Evolutionary conservation across 2,113 vertebrate genomes (phyloP).

Genomic region (Aix galericulata): DNA sequence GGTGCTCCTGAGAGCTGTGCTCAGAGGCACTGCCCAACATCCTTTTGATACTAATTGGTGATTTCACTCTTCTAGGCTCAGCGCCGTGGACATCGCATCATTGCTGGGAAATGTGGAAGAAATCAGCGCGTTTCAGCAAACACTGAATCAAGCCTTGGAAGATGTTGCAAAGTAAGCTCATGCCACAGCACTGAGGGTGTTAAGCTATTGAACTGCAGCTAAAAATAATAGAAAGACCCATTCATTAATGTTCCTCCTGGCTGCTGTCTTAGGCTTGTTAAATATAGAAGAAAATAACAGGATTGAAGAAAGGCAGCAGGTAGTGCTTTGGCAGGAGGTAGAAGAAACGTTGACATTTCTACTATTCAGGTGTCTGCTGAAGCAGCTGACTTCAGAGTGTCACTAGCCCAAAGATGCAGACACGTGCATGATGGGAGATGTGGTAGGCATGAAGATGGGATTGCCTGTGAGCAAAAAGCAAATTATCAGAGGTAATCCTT

Average conservation of each 20-base stretch:
- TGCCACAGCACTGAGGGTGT: background rate
- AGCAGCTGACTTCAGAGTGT: background rate
- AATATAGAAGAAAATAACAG: constrained; percentile 5
- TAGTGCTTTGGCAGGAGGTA: background rate
- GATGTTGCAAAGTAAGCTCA: constrained; percentile 91
- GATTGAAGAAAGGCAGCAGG: background rate
- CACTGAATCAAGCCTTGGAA: constrained; percentile 89
- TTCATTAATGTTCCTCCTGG: background rate
- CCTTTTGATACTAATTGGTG: background rate
- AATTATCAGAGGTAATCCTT: background rate
- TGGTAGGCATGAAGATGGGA: background rate
- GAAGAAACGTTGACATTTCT: background rate
- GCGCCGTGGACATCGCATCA: constrained; percentile 79
- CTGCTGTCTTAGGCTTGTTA: constrained; percentile 16
- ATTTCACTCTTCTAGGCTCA: constrained; percentile 80
- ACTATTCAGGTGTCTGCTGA: background rate
- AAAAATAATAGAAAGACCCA: background rate
- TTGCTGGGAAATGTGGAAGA: constrained; percentile 95
- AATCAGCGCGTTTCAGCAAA: constrained; percentile 93
- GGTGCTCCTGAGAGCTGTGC: background rate
- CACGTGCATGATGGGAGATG: background rate
- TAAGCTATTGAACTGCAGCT: background rate
- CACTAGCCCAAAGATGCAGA: background rate
- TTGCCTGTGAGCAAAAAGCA: background rate
- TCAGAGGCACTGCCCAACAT: background rate